phyloP scores from a whole-genome alignment of 2,113 vertebrate genomes.

The Sebastes schlegelii region DNA sequence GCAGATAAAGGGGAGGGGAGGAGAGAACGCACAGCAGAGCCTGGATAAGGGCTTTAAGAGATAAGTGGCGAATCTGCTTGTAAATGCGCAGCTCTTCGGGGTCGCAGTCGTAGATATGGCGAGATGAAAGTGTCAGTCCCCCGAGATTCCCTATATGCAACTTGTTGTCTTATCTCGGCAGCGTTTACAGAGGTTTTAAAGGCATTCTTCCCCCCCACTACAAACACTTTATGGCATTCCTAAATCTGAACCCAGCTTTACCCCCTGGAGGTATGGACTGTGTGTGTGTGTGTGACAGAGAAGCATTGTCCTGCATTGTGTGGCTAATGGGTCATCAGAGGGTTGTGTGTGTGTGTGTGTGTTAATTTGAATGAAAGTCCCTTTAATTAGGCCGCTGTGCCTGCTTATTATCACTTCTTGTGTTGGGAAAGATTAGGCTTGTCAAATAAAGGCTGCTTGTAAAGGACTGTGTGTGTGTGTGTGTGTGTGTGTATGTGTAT shows the following conservation, averaged over 20 bases:
- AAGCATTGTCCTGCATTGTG: slow-evolving; percentile 70
- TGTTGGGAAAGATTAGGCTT: slow-evolving; percentile 68
- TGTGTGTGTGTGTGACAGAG: slow-evolving; percentile 51
- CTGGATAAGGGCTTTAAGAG: slow-evolving; percentile 64
- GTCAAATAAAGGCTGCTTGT: slow-evolving; percentile 66
- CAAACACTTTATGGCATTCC: slow-evolving; percentile 61
- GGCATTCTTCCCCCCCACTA: slow-evolving; percentile 22
- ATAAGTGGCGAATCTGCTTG: slow-evolving; percentile 69
- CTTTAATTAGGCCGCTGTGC: slow-evolving; percentile 74
- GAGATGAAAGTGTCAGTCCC: slow-evolving; percentile 53
- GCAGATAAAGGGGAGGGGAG: slow-evolving; percentile 68
- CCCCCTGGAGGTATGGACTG: slow-evolving; percentile 40
- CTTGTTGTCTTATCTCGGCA: slow-evolving; percentile 64
- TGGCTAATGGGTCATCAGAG: slow-evolving; percentile 74
- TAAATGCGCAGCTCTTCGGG: slow-evolving; percentile 47
- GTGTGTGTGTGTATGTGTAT: slow-evolving; percentile 30
- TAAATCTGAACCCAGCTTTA: slow-evolving; percentile 65
- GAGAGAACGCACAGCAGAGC: slow-evolving; percentile 33
- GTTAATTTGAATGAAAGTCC: slow-evolving; percentile 73
- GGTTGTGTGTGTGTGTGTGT: slow-evolving; percentile 51
- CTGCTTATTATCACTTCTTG: slow-evolving; percentile 72
- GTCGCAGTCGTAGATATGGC: slow-evolving; percentile 32
- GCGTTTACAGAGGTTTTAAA: slow-evolving; percentile 37
- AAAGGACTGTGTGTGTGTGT: slow-evolving; percentile 40
- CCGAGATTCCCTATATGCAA: slow-evolving; percentile 26